phyloP scores from a whole-genome alignment of 1,140 invertebrate genomes.

The Saccostrea glomerata region DNA sequence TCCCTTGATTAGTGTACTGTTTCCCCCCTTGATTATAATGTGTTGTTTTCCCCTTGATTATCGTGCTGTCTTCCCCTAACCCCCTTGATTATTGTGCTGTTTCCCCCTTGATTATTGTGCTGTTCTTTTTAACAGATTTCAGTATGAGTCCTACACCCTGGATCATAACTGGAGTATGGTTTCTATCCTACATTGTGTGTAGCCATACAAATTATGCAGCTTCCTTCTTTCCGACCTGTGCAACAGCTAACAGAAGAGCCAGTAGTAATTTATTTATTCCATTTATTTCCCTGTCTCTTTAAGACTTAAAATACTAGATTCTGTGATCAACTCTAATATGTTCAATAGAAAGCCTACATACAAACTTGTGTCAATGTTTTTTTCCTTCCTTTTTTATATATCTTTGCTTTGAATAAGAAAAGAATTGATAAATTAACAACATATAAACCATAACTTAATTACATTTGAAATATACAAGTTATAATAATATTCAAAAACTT shows the following conservation, averaged over 20 bases:
- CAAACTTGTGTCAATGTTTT: no score
- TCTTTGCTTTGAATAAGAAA: no score
- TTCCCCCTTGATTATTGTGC: neutral
- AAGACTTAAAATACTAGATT: neutral
- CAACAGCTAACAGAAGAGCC: neutral
- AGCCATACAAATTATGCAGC: neutral
- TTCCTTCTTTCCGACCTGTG: neutral
- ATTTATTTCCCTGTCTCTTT: neutral
- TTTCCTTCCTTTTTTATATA: no score
- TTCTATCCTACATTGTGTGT: neutral
- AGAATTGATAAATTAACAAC: no score
- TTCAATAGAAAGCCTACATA: no score
- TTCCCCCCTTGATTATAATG: no score
- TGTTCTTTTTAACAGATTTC: neutral
- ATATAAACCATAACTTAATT: no score
- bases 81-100: neutral
- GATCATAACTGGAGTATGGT: neutral
- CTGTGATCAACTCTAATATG: no score
- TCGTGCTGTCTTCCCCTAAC: neutral
- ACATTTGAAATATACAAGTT: no score
- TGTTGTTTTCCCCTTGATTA: neutral
- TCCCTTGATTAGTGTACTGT: no score
- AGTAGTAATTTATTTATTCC: neutral
- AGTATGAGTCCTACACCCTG: neutral
- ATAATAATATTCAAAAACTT: no score